Evolutionary conservation across 2,888 invertebrate species (phyloP), one percentile per base, ranked within the genome.

Genomic region (Pammene aurita): DNA sequence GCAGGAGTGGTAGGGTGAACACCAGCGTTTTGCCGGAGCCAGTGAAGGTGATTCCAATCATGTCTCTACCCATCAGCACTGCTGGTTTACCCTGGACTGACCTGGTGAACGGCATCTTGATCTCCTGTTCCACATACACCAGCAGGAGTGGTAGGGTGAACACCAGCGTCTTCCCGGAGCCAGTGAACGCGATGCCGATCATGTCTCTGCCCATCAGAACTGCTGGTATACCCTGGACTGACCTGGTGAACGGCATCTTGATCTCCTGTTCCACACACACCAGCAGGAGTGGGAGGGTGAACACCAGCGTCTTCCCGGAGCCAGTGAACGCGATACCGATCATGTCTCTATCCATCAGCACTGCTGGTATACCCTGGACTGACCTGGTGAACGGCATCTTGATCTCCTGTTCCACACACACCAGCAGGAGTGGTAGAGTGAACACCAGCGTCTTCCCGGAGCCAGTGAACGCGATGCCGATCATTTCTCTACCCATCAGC

Each of bases 241-340:
- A 91, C 93, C 92, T 93, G 48, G 96, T 94, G 82, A 99, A 99
- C 0, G 98, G 98, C 88, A 99, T 92, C 70, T 95, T 95, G 7
- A 96, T 94, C 90, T 99, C 99, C 90, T 99, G 99, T 83, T 99
- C 99, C 72, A 99, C 81, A 73, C 97, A 97, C 88, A 99, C 97
- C 97, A 99, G 98, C 66, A 99, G 95, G 54, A 99, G 84, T 0
- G 99, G 99, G 52, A 99, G 89, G 0, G 97, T 97, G 90, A 99
- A 99, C 0, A 99, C 99, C 70, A 99, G 89, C 0, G 99, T 99
- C 92, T 99, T 99, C 42, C 99, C 99, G 41, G 98, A 98, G 9
- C 99, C 99, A 0, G 99, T 99, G 84, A 98, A 99, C 0, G 99
- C 99, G 72, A 99, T 99, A 0, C 99, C 99, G 75, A 99, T 99